Evolutionary conservation across 2,888 invertebrate genomes (phyloP).

Genomic region (Drosophila colorata): DNA sequence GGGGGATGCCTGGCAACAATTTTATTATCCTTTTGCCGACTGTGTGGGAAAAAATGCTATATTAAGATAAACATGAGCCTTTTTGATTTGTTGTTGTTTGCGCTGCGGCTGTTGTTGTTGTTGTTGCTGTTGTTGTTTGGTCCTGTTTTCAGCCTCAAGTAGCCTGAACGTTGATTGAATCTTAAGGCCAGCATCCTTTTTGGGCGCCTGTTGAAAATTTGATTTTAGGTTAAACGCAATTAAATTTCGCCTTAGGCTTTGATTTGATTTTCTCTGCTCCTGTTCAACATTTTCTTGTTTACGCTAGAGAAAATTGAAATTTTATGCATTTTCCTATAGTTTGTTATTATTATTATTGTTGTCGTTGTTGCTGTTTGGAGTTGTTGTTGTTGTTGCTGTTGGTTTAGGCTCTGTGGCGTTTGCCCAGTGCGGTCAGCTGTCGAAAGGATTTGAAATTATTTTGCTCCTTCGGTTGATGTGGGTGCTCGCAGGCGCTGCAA

Average conservation of each 20-base stretch:
- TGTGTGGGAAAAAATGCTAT: slow-evolving; percentile 57
- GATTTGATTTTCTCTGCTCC: slow-evolving; percentile 63
- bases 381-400: slow-evolving; percentile 25
- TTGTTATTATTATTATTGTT: slow-evolving; percentile 41
- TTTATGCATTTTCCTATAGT: slow-evolving; percentile 59
- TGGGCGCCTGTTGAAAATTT: slow-evolving; percentile 64
- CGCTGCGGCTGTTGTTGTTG: slow-evolving; percentile 17
- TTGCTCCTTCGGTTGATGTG: slow-evolving; percentile 54
- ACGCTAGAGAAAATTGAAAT: slow-evolving; percentile 74
- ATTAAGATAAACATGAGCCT: slow-evolving; percentile 77
- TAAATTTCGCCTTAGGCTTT: slow-evolving; percentile 73
- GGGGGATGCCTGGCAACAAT: slow-evolving; percentile 60
- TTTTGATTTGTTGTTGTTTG: slow-evolving; percentile 68
- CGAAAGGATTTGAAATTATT: slow-evolving; percentile 68
- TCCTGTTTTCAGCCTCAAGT: slow-evolving; percentile 49
- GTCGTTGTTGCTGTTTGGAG: slow-evolving; percentile 25
- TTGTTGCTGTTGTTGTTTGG: slow-evolving; percentile 25
- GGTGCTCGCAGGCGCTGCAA: slow-evolving; percentile 54
- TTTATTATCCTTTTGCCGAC: slow-evolving; percentile 73
- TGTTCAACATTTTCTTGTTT: slow-evolving; percentile 51
- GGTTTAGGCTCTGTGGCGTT: slow-evolving; percentile 29
- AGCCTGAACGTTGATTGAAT: slow-evolving; percentile 73
- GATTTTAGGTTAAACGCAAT: slow-evolving; percentile 81
- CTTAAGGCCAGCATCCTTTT: slow-evolving; percentile 55
- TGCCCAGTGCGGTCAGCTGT: slow-evolving; percentile 62